These are phyloP conservation scores for Pygocentrus nattereri DNA, from an alignment of 2,797 vertebrate genomes.

Conservation along the genomic window DNA sequence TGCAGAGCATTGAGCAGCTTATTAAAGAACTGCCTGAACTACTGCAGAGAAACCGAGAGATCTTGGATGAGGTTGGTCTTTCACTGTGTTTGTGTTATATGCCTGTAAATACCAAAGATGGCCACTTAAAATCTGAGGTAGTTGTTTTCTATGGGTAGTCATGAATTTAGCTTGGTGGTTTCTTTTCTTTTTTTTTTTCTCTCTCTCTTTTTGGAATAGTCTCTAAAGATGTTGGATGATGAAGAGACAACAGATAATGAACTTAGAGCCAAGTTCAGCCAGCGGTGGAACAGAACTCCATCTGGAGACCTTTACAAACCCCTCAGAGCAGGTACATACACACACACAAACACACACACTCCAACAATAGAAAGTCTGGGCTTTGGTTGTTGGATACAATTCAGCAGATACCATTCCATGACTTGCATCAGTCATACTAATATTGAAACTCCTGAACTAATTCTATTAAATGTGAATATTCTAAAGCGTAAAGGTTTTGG, in stretches of 20 bases:
- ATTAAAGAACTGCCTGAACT: conserved; percentile 95
- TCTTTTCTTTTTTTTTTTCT: not conserved
- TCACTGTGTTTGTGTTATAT: not conserved
- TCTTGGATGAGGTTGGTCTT: conserved; percentile 88
- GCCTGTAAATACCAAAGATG: no score
- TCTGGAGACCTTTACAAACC: conserved; percentile 96
- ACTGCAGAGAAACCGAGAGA: conserved; percentile 95
- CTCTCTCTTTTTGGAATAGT: conserved; percentile 77
- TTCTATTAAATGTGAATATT: not conserved
- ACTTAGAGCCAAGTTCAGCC: conserved; percentile 92
- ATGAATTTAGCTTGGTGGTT: not conserved
- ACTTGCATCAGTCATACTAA: not conserved
- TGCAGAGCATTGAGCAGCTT: conserved; percentile 94
- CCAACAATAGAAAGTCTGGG: not conserved
- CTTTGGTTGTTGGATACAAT: not conserved
- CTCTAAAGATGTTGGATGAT: conserved; percentile 90
- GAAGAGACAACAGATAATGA: conserved; percentile 96
- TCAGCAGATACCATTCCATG: not conserved
- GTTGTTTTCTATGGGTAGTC: not conserved
- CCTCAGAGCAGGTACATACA: conserved; percentile 85
- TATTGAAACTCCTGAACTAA: no score
- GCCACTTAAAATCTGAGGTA: not conserved
- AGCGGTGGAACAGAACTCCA: conserved; percentile 96
- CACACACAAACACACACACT: not conserved
- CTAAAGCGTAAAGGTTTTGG: not conserved